A percentile compares a stretch with the other conserved stretches of the same genome.
Evolutionary conservation across 2,797 vertebrate genomes (phyloP).

Genomic region (Arrhamphus sclerolepis): DNA sequence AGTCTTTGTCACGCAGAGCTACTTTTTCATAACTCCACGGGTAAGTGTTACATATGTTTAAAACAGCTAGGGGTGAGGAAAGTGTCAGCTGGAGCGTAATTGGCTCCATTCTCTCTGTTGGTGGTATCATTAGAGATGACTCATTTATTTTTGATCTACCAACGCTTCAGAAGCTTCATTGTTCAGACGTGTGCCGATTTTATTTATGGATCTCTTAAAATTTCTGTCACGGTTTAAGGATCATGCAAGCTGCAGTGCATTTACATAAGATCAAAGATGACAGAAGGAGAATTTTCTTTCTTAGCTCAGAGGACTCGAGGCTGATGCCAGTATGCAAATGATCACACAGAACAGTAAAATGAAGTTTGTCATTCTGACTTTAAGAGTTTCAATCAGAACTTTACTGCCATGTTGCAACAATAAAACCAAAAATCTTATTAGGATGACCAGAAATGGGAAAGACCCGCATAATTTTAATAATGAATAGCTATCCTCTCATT

Average conservation of each 20-base stretch:
- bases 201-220: too few species aligned
- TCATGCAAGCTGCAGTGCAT: background rate
- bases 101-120: constrained; percentile 5
- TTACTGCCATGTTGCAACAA: too few species aligned
- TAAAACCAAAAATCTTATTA: too few species aligned
- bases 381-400: too few species aligned
- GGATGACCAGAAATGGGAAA: too few species aligned
- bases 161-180: background rate
- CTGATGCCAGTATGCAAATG: too few species aligned
- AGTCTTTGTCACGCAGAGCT: constrained; percentile 11
- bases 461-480: too few species aligned
- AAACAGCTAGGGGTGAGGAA: background rate
- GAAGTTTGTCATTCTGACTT: too few species aligned
- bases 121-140: background rate
- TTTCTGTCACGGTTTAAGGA: background rate
- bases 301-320: too few species aligned
- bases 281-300: background rate
- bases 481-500: too few species aligned
- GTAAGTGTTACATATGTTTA: constrained; percentile 10
- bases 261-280: background rate
- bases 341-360: too few species aligned
- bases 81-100: constrained; percentile 1
- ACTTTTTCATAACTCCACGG: constrained; percentile 1
- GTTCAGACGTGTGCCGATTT: background rate
- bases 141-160: background rate